Conservation (phyloP, 2,888 invertebrate genomes). For the Oligia fasciuncula region DNA sequence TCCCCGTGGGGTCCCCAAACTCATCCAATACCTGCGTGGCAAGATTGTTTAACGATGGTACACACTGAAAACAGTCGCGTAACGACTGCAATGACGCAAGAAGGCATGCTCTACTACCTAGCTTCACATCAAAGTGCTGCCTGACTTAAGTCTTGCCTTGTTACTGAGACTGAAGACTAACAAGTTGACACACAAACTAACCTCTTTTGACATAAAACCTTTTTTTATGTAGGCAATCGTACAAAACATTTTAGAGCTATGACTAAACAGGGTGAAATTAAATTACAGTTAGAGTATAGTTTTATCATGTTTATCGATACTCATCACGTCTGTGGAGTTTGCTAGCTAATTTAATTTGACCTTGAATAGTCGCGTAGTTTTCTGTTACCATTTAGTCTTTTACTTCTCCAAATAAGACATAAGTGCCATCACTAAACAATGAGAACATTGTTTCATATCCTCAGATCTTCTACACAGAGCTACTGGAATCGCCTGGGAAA, state of each 20-base stretch:
- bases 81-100: not conserved
- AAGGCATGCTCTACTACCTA: not conserved
- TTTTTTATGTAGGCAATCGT: not conserved
- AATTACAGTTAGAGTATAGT: not conserved
- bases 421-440: slow-evolving; percentile 24
- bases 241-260: not conserved
- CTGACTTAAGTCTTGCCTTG: not conserved
- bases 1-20: not conserved
- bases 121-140: not conserved
- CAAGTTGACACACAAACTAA: not conserved
- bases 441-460: not conserved
- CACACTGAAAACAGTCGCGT: too few species aligned
- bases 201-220: not conserved
- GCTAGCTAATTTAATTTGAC: not conserved
- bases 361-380: not conserved
- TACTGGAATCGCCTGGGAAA: slow-evolving; percentile 94
- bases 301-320: not conserved
- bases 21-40: not conserved
- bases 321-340: too few species aligned
- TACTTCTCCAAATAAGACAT: not conserved
- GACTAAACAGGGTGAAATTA: not conserved
- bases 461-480: slow-evolving; percentile 86
- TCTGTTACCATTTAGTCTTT: not conserved
- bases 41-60: slow-evolving; percentile 19
- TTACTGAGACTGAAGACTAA: not conserved